A percentile compares a stretch with the other conserved stretches of the same genome.
Evolutionary conservation across 1,140 invertebrate species (phyloP).

Genomic region (Monochamus saltuarius): DNA sequence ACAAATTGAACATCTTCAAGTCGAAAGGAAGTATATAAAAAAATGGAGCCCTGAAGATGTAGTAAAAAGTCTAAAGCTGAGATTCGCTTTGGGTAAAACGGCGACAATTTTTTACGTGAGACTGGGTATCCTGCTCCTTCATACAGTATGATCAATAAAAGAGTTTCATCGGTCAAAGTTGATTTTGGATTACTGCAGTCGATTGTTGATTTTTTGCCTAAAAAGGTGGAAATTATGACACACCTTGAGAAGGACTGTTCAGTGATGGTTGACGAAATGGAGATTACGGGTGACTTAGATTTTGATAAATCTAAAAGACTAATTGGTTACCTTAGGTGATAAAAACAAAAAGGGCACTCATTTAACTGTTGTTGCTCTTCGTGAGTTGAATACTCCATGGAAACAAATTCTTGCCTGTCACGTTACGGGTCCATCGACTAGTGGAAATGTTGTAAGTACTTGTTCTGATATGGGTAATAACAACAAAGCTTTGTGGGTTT

Average conservation of each 20-base stretch:
- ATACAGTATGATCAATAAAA: slow-evolving; percentile 6
- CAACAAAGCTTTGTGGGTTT: too few species aligned
- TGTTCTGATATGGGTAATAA: too few species aligned
- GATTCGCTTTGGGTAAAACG: slow-evolving; percentile 5
- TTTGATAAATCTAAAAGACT: background rate
- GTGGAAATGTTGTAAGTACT: slow-evolving; percentile 1
- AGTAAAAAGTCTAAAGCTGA: background rate
- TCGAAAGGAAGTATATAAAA: background rate
- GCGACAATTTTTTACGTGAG: slow-evolving; percentile 2
- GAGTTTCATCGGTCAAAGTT: slow-evolving; percentile 1
- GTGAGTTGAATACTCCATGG: too few species aligned
- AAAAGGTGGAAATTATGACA: slow-evolving; percentile 2
- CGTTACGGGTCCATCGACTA: background rate
- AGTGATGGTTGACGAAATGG: slow-evolving; percentile 7
- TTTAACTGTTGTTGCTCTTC: too few species aligned
- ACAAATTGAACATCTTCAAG: too few species aligned
- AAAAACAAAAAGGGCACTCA: too few species aligned
- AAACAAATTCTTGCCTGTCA: background rate
- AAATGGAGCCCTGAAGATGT: slow-evolving; percentile 7
- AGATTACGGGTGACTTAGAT: slow-evolving; percentile 8
- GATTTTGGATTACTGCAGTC: slow-evolving; percentile 3
- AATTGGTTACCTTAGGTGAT: too few species aligned
- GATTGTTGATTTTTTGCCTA: slow-evolving; percentile 1
- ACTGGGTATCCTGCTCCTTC: slow-evolving; percentile 5
- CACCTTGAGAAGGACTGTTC: slow-evolving; percentile 3